Evolutionary conservation across 2,113 vertebrate genomes (phyloP).

Genomic region (Carollia perspicillata): DNA sequence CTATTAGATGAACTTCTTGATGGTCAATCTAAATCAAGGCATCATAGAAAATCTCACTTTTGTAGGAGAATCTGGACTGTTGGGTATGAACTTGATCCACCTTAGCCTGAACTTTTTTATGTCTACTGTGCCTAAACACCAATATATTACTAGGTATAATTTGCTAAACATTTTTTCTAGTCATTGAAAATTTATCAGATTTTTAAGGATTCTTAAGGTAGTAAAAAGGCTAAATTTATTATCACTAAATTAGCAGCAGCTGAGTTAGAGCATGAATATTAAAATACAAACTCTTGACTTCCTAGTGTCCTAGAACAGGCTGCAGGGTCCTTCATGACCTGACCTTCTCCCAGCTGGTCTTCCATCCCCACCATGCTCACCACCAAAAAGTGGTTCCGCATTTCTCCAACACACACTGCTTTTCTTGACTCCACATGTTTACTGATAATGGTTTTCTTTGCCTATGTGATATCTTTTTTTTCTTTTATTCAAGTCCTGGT

Average conservation of each 20-base stretch:
- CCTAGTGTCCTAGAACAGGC: neutral
- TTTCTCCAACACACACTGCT: neutral
- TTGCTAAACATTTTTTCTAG: slow-evolving; percentile 36
- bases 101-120: neutral
- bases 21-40: neutral
- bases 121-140: neutral
- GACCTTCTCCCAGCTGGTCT: neutral
- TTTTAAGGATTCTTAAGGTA: slow-evolving; percentile 47
- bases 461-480: neutral
- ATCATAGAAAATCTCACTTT: neutral
- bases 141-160: slow-evolving; percentile 23
- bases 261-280: slow-evolving; percentile 7
- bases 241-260: neutral
- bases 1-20: neutral
- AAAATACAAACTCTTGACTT: neutral
- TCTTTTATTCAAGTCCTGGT: neutral
- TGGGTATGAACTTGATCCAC: neutral
- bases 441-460: neutral
- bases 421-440: neutral
- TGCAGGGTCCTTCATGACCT: neutral
- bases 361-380: neutral
- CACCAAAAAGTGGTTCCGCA: neutral
- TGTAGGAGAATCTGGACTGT: neutral
- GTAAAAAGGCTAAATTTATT: slow-evolving; percentile 47
- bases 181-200: slow-evolving; percentile 47